Conservation (phyloP, 2,888 invertebrate species). For the Mayetiola destructor region DNA sequence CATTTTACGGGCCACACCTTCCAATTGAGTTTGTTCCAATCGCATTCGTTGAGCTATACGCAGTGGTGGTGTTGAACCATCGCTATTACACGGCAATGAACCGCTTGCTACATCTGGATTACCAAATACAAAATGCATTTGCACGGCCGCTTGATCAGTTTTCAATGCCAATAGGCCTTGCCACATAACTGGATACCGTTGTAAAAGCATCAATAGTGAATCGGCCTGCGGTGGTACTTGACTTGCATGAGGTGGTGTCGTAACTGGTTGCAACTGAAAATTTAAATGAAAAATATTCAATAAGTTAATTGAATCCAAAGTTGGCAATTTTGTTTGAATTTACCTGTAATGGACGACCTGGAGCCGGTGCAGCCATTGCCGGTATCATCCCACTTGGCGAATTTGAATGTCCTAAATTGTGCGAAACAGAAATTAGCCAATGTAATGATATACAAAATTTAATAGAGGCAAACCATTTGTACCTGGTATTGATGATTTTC, state of each 20-base stretch:
- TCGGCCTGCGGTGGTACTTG: conserved; percentile 74
- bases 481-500: conserved; percentile 23
- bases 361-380: conserved; percentile 22
- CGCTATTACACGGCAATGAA: conserved; percentile 72
- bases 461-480: not conserved
- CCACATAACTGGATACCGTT: conserved; percentile 96
- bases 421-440: not conserved
- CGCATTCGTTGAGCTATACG: conserved; percentile 96
- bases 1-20: conserved; percentile 92
- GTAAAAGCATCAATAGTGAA: conserved; percentile 62
- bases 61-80: conserved; percentile 70
- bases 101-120: conserved; percentile 78
- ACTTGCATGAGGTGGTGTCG: conserved; percentile 51
- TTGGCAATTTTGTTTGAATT: no score
- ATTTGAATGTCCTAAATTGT: conserved; percentile 20
- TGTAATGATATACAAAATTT: not conserved
- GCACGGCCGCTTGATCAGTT: conserved; percentile 92
- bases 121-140: conserved; percentile 97
- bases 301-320: no score
- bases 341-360: conserved; percentile 28
- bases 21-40: conserved; percentile 86
- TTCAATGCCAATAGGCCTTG: conserved; percentile 88
- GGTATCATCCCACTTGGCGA: conserved; percentile 27
- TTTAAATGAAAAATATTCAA: no score
- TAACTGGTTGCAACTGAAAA: no score